Evolutionary conservation across 1,140 invertebrate species (phyloP).

Genomic region (Musca vetustissima): DNA sequence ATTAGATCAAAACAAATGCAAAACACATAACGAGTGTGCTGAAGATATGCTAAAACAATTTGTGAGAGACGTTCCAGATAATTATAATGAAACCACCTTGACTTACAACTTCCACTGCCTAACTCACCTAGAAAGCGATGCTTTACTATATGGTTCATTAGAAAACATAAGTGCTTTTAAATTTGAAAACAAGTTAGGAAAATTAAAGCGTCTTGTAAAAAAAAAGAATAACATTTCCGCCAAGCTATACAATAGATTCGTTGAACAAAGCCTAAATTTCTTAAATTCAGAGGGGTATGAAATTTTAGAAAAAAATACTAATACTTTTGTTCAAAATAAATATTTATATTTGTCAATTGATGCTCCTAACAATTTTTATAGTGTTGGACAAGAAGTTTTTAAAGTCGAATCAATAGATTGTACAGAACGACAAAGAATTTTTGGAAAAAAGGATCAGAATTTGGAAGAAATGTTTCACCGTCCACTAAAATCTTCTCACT

Average conservation of each 20-base stretch:
- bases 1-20: too few species aligned
- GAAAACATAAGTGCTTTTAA: conserved; percentile 21
- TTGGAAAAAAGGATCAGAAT: neutral
- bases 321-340: conserved; percentile 10
- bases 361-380: conserved; percentile 1
- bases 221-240: conserved; percentile 4
- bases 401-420: conserved; percentile 6
- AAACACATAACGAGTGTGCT: too few species aligned
- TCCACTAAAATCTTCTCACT: too few species aligned
- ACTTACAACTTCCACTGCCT: too few species aligned
- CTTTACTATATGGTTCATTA: too few species aligned
- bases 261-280: neutral
- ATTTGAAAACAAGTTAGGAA: conserved; percentile 20
- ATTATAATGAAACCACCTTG: neutral
- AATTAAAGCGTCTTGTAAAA: conserved; percentile 19
- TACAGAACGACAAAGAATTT: neutral
- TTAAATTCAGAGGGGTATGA: neutral
- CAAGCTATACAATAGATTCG: conserved; percentile 15
- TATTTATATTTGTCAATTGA: neutral
- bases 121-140: too few species aligned
- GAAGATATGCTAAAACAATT: too few species aligned
- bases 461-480: neutral
- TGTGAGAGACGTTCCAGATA: neutral
- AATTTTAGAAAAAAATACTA: neutral
- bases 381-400: conserved; percentile 9